Evolutionary conservation across 1,140 invertebrate species (phyloP), one percentile per base, ranked within the genome.

Genomic region (Danaus plexippus): DNA sequence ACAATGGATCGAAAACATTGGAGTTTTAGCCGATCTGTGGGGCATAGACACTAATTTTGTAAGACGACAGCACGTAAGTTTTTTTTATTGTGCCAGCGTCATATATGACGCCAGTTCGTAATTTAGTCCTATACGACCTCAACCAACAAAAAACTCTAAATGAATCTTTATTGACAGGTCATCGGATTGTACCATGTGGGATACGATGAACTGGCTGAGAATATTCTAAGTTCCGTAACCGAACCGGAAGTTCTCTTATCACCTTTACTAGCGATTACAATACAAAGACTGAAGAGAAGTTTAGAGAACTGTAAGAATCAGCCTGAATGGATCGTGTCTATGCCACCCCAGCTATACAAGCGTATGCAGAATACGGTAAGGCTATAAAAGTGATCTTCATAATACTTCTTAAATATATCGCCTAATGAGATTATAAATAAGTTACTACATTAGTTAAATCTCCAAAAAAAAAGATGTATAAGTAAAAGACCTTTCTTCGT

Each of bases 11-110:
- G 80, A 90, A 69, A 91, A 91, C 69, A 91, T 94, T 58, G 85
- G 92, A 46, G 88, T 88, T 12, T 79, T 98, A 15, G 93, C 94
- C 0, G 89, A 91, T 44, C 90, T 94, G 50, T 97, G 96, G 95
- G 90, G 91, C 57, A 80, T 97, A 40, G 92, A 95, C 74, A 88
- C 89, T 12, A 94, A 96, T 69, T 89, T 91, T 62, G 82, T 97
- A 42, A 90, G 91, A 64, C 89, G 92, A 66, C 92, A 95, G 83
- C 92, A 96, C 88, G 85, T 88, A 77, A 74, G 69, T 50, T 45
- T 8, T 49, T 43, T n/a, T 32, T 22, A 22, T 22, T n/a, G n/a
- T n/a, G n/a, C n/a, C n/a, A n/a, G n/a, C n/a, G n/a, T n/a, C n/a
- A n/a, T n/a, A n/a, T n/a, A n/a, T n/a, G n/a, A n/a, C n/a, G n/a